phyloP scores from a whole-genome alignment of 2,888 invertebrate genomes.

The Vesta saturnalis region DNA sequence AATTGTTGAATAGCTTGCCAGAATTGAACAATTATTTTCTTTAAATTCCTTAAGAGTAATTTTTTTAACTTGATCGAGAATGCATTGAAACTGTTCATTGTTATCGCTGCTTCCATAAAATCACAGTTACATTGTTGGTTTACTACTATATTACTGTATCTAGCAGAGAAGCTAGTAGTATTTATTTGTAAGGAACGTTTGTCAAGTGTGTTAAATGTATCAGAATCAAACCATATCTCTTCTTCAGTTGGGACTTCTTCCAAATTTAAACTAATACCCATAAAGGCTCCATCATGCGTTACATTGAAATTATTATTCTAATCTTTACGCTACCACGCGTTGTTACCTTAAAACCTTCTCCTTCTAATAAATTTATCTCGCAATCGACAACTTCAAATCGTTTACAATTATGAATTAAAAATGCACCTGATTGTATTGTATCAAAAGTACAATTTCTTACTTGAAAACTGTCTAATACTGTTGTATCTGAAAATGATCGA shows the following conservation, averaged over 20 bases:
- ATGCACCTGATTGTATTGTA: constrained; percentile 74
- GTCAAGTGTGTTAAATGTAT: constrained; percentile 67
- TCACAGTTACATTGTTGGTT: constrained; percentile 70
- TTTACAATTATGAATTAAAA: constrained; percentile 72
- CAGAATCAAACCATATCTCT: constrained; percentile 71
- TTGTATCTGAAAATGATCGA: constrained; percentile 77
- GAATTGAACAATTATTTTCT: constrained; percentile 52
- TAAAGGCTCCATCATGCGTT: constrained; percentile 71
- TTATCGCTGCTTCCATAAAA: constrained; percentile 45
- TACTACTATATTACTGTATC: constrained; percentile 69
- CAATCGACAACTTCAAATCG: constrained; percentile 71
- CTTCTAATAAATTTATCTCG: constrained; percentile 68
- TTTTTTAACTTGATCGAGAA: constrained; percentile 45
- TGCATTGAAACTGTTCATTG: constrained; percentile 55
- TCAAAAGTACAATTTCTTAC: constrained; percentile 74
- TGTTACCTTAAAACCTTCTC: constrained; percentile 72
- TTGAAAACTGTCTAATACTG: constrained; percentile 72
- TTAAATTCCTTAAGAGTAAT: constrained; percentile 53
- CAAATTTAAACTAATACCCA: constrained; percentile 66
- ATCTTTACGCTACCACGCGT: constrained; percentile 72
- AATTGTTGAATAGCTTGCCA: constrained; percentile 55
- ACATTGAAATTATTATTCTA: constrained; percentile 71
- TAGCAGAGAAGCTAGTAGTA: constrained; percentile 65
- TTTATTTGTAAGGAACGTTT: constrained; percentile 70
- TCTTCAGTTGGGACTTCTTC: constrained; percentile 62